These are phyloP conservation scores for Halcyon senegalensis DNA, from an alignment of 2,113 vertebrate genomes.

Conservation along the genomic window DNA sequence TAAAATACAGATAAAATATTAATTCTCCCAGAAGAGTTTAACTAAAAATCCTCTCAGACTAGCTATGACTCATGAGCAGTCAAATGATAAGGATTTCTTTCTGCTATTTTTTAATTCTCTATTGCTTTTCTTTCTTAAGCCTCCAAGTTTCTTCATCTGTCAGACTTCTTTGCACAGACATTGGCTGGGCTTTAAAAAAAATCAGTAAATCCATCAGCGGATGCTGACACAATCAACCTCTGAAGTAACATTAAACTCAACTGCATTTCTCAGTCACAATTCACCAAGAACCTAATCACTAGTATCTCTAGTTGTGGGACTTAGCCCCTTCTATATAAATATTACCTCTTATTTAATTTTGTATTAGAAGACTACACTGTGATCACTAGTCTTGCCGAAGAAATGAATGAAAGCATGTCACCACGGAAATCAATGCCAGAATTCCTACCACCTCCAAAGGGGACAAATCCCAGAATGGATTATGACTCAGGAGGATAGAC, in stretches of 20 bases:
- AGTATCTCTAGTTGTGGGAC: background rate
- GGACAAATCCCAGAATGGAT: background rate
- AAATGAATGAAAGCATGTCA: background rate
- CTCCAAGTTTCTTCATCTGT: background rate
- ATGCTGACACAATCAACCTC: background rate
- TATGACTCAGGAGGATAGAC: background rate
- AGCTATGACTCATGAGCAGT: constrained; percentile 34
- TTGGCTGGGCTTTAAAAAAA: background rate
- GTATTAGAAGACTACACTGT: background rate
- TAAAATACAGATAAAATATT: constrained; percentile 38
- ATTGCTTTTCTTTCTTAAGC: constrained; percentile 9
- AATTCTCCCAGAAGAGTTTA: background rate
- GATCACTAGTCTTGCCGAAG: background rate
- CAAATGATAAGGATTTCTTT: constrained; percentile 26
- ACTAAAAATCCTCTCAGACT: constrained; percentile 26
- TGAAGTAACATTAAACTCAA: background rate
- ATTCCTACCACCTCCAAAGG: background rate
- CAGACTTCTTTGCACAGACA: background rate
- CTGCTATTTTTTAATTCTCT: constrained; percentile 2
- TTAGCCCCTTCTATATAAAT: background rate
- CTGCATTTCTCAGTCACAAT: background rate
- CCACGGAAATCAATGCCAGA: background rate
- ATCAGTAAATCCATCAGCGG: background rate
- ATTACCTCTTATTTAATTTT: background rate
- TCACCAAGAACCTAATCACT: background rate